A percentile compares a stretch with the other conserved stretches of the same genome.
Evolutionary conservation across 2,888 invertebrate genomes (phyloP).

Genomic region (Orthonevra nobilis): DNA sequence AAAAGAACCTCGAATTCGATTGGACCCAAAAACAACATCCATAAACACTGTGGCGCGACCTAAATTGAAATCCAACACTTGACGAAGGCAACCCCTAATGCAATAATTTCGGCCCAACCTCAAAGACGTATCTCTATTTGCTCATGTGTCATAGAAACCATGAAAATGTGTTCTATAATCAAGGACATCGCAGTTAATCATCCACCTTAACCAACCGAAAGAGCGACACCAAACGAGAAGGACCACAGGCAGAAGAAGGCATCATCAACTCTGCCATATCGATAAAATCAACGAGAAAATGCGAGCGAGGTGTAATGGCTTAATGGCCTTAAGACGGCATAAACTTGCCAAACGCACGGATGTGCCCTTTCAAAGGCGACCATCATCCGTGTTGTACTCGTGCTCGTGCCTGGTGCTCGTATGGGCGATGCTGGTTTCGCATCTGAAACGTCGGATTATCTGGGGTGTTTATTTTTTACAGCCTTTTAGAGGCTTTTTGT

Average conservation of each 20-base stretch:
- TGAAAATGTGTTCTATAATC: neutral
- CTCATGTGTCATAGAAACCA: neutral
- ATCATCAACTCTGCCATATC: no score
- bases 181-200: slow-evolving; percentile 17
- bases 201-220: slow-evolving; percentile 12
- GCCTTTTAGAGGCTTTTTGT: slow-evolving; percentile 20
- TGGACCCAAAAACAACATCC: neutral
- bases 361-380: neutral
- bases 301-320: slow-evolving; percentile 5
- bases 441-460: slow-evolving; percentile 4
- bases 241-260: no score
- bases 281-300: slow-evolving; percentile 28
- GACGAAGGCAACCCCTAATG: neutral
- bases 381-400: no score
- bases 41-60: neutral
- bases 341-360: neutral
- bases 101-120: neutral
- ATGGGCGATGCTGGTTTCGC: no score
- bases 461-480: slow-evolving; percentile 21
- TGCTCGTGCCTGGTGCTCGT: no score
- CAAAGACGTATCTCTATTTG: no score
- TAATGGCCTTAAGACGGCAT: slow-evolving; percentile 2
- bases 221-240: slow-evolving; percentile 5
- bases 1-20: no score
- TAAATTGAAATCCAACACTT: neutral